phyloP scores from a whole-genome alignment of 2,797 vertebrate genomes.

The Sebastes reedi region DNA sequence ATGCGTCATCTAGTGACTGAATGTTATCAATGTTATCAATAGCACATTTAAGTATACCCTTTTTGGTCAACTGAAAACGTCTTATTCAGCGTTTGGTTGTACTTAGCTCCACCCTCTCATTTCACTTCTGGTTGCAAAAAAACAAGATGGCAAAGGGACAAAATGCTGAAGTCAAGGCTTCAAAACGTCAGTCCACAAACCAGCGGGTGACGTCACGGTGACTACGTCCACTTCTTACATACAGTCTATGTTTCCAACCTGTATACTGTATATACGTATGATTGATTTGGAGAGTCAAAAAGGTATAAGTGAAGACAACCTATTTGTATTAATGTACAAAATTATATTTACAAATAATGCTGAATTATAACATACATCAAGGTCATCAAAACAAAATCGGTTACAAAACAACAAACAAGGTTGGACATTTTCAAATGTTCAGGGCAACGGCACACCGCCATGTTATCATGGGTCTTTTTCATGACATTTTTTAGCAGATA shows the following conservation, averaged over 20 bases:
- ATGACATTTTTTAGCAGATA: slow-evolving; percentile 48
- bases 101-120: no score
- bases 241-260: neutral
- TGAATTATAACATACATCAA: neutral
- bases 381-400: neutral
- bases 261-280: neutral
- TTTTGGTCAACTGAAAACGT: no score
- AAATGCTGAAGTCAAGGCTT: no score
- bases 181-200: no score
- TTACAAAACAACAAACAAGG: neutral
- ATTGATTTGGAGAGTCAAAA: neutral
- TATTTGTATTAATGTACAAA: neutral
- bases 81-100: no score
- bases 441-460: neutral
- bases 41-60: no score
- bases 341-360: neutral
- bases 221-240: neutral
- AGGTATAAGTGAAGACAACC: neutral
- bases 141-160: no score
- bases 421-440: neutral
- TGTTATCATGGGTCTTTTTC: slow-evolving; percentile 16
- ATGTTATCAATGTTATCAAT: no score
- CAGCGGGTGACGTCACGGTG: neutral
- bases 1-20: no score
- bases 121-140: no score